Evolutionary conservation across 2,797 vertebrate species (phyloP).

Genomic region (Uromys caudimaculatus): DNA sequence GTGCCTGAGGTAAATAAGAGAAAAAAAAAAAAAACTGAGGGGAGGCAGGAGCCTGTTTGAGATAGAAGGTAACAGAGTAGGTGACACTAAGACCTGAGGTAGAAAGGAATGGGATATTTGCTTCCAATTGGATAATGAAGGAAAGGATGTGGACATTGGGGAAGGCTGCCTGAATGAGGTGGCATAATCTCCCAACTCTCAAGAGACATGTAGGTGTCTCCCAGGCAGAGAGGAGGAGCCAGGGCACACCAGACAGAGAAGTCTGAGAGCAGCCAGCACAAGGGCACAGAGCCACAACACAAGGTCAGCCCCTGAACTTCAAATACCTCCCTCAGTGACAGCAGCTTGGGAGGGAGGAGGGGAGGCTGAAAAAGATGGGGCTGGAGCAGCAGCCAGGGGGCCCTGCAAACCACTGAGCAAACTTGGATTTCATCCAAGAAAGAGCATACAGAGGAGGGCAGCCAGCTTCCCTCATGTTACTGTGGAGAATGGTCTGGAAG

Average conservation of each 20-base stretch:
- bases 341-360: background rate
- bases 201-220: background rate
- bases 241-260: background rate
- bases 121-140: background rate
- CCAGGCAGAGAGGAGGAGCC: background rate
- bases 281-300: slow-evolving; percentile 31
- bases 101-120: background rate
- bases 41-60: background rate
- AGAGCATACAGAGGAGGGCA: background rate
- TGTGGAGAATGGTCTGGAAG: slow-evolving; percentile 42
- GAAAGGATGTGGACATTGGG: background rate
- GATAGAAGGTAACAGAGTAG: background rate
- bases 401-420: background rate
- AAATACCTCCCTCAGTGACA: slow-evolving; percentile 23
- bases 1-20: background rate
- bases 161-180: background rate
- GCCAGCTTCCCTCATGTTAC: background rate
- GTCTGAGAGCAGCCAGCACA: background rate
- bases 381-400: background rate
- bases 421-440: background rate
- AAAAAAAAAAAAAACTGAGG: background rate
- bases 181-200: background rate
- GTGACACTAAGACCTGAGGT: background rate
- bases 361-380: background rate
- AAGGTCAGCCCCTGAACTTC: slow-evolving; percentile 57